Conservation (phyloP, 64 coral and sea anemone genomes). For the Catalaphyllia jardinei region DNA sequence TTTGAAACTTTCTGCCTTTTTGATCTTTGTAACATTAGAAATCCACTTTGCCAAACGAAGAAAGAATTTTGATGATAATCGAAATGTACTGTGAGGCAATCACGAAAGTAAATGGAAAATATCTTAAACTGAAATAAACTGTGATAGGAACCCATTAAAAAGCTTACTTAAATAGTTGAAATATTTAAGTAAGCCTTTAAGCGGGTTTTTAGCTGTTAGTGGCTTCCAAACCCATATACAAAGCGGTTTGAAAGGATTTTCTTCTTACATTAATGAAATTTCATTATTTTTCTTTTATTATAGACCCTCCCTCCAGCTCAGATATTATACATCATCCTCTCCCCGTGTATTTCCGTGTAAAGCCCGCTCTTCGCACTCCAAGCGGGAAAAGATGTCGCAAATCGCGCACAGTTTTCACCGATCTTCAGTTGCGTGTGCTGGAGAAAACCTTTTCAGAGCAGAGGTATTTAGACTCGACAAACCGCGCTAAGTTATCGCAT, state of each 20-base stretch:
- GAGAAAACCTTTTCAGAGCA: conserved; percentile 75
- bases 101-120: neutral
- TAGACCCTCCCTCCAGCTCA: conserved; percentile 17
- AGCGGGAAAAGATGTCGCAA: conserved; percentile 70
- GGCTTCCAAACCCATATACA: neutral
- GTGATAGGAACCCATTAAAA: neutral
- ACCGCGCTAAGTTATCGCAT: conserved; percentile 53
- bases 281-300: neutral
- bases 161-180: conserved; percentile 1
- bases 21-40: too few relatives aligned
- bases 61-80: neutral
- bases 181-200: conserved; percentile 1
- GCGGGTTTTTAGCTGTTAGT: neutral
- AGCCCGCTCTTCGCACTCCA: conserved; percentile 53
- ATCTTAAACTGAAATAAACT: neutral
- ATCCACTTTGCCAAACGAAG: too few relatives aligned
- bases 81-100: neutral
- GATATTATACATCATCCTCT: conserved; percentile 48
- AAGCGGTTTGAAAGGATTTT: neutral
- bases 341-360: conserved; percentile 69
- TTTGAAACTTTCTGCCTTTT: too few relatives aligned
- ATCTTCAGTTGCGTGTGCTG: conserved; percentile 64
- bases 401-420: conserved; percentile 69
- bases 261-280: neutral
- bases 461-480: conserved; percentile 65